phyloP scores from a whole-genome alignment of 1,140 invertebrate species.

The Helicoverpa zea region DNA sequence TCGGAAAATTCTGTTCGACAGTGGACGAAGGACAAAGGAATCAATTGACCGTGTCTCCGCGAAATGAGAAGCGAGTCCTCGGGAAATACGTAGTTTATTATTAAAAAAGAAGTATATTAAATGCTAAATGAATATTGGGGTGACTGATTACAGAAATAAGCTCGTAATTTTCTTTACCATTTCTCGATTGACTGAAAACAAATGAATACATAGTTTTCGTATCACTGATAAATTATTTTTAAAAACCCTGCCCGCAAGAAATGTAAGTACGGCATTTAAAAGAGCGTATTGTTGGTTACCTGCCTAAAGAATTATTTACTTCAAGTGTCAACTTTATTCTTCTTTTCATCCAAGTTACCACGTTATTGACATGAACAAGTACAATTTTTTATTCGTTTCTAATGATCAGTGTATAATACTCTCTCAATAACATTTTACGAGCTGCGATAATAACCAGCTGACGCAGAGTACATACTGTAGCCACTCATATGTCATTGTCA shows the following conservation, averaged over 20 bases:
- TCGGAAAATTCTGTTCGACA: constrained; percentile 49
- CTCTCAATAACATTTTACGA: constrained; percentile 16
- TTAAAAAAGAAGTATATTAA: constrained; percentile 13
- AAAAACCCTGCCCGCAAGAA: too few species aligned
- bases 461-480: neutral
- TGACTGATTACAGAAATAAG: neutral
- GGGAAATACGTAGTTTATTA: constrained; percentile 17
- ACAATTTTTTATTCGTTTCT: constrained; percentile 11
- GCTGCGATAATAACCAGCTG: constrained; percentile 4
- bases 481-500: neutral
- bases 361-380: neutral
- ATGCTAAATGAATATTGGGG: too few species aligned
- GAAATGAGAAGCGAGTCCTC: neutral
- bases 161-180: too few species aligned
- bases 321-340: too few species aligned
- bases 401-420: neutral
- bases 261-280: too few species aligned
- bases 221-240: too few species aligned
- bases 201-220: too few species aligned
- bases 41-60: constrained; percentile 40
- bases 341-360: neutral
- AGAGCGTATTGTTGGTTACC: too few species aligned
- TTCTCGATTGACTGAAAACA: too few species aligned
- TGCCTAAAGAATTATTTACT: too few species aligned
- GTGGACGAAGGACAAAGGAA: constrained; percentile 48